Percentiles rank a stretch among this genome's conserved stretches.
Conservation (phyloP, 2,797 vertebrate species). For the Centroberyx gerrardi region DNA sequence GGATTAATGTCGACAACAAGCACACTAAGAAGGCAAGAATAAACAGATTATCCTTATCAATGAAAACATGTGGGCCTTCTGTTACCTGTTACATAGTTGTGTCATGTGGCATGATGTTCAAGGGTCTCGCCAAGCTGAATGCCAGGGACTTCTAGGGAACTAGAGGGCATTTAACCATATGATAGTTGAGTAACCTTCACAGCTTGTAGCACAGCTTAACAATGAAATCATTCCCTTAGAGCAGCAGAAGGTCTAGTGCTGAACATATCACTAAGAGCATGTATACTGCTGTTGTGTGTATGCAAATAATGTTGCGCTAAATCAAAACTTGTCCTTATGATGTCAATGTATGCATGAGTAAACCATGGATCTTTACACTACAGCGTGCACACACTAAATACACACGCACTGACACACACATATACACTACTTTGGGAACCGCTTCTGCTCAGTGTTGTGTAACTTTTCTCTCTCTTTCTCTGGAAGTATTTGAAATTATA, state of each 20-base stretch:
- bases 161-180: neutral
- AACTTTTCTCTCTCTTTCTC: constrained; percentile 60
- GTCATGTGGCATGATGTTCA: constrained; percentile 17
- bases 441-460: constrained; percentile 72
- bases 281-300: constrained; percentile 59
- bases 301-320: constrained; percentile 35
- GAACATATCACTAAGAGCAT: constrained; percentile 64
- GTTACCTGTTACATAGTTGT: constrained; percentile 14
- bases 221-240: constrained; percentile 42
- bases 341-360: constrained; percentile 63
- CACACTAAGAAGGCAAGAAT: constrained; percentile 32
- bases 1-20: constrained; percentile 39
- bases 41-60: constrained; percentile 18
- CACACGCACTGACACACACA: constrained; percentile 17
- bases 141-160: constrained; percentile 31
- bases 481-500: constrained; percentile 71
- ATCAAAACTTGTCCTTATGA: constrained; percentile 42
- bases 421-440: constrained; percentile 52
- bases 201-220: constrained; percentile 15
- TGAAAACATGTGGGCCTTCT: constrained; percentile 1
- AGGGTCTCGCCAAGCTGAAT: constrained; percentile 9
- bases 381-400: constrained; percentile 2
- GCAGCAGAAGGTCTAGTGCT: constrained; percentile 40
- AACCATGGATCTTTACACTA: constrained; percentile 43
- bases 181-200: neutral